Conservation (phyloP, 2,888 invertebrate genomes). For the Dolichomitus sp. region DNA sequence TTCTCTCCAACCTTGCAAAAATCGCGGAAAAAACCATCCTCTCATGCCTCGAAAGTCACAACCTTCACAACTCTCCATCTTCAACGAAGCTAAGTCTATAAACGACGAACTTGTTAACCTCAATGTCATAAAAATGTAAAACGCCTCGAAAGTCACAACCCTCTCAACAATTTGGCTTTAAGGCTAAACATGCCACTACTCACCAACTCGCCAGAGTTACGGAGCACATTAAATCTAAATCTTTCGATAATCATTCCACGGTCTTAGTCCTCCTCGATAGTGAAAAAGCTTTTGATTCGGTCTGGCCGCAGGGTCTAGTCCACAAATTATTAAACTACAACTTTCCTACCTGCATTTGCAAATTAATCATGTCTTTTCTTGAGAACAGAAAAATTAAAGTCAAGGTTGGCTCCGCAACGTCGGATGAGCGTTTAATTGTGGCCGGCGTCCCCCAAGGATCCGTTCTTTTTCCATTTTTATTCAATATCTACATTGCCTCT, state of each 20-base stretch:
- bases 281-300: not conserved
- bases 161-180: slow-evolving; percentile 20
- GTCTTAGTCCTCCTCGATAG: not conserved
- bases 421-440: not conserved
- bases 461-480: not conserved
- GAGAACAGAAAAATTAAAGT: not conserved
- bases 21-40: not conserved
- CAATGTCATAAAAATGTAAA: too few relatives aligned
- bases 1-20: not conserved
- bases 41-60: too few relatives aligned
- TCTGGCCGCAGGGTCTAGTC: not conserved
- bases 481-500: not conserved
- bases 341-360: not conserved
- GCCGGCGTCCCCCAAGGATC: not conserved
- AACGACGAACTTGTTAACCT: too few relatives aligned
- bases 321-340: not conserved
- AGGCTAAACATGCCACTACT: not conserved
- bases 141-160: too few relatives aligned
- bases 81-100: too few relatives aligned
- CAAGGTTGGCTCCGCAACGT: not conserved
- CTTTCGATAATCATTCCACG: not conserved
- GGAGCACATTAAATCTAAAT: not conserved
- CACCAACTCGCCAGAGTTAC: slow-evolving; percentile 1
- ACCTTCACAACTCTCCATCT: too few relatives aligned
- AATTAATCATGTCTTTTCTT: not conserved